phyloP scores from a whole-genome alignment of 2,113 vertebrate species.

The Buteo buteo region DNA sequence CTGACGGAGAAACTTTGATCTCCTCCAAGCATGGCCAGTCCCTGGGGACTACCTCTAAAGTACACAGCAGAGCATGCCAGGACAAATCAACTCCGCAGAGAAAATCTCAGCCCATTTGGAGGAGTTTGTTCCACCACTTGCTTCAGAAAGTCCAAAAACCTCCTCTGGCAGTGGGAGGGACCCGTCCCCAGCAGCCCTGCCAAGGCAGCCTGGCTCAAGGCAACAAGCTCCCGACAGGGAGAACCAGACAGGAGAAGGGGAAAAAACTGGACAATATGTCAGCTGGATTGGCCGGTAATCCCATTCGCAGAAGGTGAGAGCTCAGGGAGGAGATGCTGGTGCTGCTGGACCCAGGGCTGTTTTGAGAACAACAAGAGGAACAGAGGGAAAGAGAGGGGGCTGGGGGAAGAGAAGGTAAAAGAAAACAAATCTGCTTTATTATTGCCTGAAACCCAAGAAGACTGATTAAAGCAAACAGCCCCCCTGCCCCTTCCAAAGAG shows the following conservation, averaged over 20 bases:
- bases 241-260: neutral
- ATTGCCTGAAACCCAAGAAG: neutral
- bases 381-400: neutral
- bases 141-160: neutral
- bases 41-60: neutral
- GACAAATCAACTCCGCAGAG: neutral
- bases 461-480: neutral
- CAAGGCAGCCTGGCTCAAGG: neutral
- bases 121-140: neutral
- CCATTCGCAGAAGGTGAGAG: neutral
- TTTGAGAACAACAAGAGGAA: neutral
- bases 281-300: neutral
- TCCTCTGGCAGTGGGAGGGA: neutral
- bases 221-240: neutral
- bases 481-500: neutral
- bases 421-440: neutral
- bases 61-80: neutral
- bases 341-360: neutral
- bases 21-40: neutral
- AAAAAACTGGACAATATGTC: neutral
- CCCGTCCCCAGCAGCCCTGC: neutral
- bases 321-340: neutral
- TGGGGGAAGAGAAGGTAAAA: neutral
- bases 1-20: neutral
- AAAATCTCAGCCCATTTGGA: neutral